Conservation (phyloP, 2,888 invertebrate species). For the Troides aeacus region DNA sequence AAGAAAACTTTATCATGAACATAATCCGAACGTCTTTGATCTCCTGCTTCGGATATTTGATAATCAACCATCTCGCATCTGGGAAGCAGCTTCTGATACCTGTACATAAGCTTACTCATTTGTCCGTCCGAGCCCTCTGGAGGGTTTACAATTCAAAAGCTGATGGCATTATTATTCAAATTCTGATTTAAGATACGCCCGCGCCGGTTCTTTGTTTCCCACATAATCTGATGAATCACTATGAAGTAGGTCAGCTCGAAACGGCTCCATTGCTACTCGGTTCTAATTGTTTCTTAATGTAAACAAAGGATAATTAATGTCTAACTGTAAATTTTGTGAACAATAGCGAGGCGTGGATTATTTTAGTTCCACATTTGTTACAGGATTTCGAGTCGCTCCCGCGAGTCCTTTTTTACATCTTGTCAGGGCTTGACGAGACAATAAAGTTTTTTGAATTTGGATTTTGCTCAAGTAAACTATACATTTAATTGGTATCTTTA, state of each 20-base stretch:
- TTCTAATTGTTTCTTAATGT: slow-evolving; percentile 1
- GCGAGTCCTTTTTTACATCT: too few relatives aligned
- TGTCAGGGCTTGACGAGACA: too few relatives aligned
- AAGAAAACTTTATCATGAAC: too few relatives aligned
- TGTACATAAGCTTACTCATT: slow-evolving; percentile 19
- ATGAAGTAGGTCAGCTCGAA: slow-evolving; percentile 6
- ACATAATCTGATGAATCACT: slow-evolving; percentile 18
- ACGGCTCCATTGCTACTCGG: background rate
- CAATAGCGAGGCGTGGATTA: background rate
- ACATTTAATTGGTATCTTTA: too few relatives aligned
- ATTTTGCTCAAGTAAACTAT: too few relatives aligned
- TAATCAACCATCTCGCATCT: slow-evolving; percentile 4
- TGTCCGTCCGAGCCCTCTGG: slow-evolving; percentile 12
- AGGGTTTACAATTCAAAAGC: slow-evolving; percentile 20
- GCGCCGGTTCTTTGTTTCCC: slow-evolving; percentile 13
- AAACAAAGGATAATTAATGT: background rate
- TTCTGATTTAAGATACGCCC: slow-evolving; percentile 19
- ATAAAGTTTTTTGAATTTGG: too few relatives aligned
- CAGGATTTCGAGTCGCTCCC: too few relatives aligned
- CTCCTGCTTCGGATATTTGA: slow-evolving; percentile 1
- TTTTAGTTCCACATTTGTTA: too few relatives aligned
- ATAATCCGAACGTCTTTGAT: too few relatives aligned
- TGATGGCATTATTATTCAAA: slow-evolving; percentile 27
- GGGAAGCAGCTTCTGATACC: slow-evolving; percentile 17
- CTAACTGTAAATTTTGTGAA: background rate